Conservation (phyloP, 2,113 vertebrate species). For the Amia ocellicauda region DNA sequence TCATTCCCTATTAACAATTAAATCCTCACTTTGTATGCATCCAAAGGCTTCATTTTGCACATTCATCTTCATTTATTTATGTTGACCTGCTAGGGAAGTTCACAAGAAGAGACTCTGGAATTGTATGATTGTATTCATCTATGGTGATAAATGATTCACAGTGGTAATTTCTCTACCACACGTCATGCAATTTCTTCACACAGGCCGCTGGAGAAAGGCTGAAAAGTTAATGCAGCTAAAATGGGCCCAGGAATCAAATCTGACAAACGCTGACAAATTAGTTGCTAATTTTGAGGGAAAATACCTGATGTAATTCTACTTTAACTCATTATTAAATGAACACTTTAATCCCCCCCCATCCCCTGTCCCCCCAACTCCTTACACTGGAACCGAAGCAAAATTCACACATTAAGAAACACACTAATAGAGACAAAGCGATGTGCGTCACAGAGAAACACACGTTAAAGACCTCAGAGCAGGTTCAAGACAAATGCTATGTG, state of each 20-base stretch:
- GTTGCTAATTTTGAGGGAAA: too few relatives aligned
- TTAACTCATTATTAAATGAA: too few relatives aligned
- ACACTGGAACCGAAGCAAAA: not conserved
- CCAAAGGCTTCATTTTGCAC: not conserved
- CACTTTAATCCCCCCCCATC: too few relatives aligned
- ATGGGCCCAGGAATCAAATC: too few relatives aligned
- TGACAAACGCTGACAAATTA: too few relatives aligned
- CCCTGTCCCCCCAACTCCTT: not conserved
- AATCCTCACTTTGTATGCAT: not conserved
- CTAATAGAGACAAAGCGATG: too few relatives aligned
- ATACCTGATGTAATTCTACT: too few relatives aligned
- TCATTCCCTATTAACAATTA: conserved; percentile 10
- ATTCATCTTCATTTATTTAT: conserved; percentile 25
- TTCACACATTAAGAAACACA: too few relatives aligned
- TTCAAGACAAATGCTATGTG: too few relatives aligned
- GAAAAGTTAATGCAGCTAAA: too few relatives aligned
- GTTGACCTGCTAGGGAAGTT: conserved; percentile 9
- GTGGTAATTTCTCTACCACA: not conserved
- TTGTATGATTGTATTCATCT: not conserved
- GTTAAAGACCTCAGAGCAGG: too few relatives aligned
- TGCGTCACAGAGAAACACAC: too few relatives aligned
- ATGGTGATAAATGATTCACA: conserved; percentile 16
- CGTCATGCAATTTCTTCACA: not conserved
- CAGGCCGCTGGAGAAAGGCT: not conserved
- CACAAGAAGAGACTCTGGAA: not conserved